Evolutionary conservation across 2,113 vertebrate species (phyloP).

Genomic region (Oncorhynchus gorbuscha): DNA sequence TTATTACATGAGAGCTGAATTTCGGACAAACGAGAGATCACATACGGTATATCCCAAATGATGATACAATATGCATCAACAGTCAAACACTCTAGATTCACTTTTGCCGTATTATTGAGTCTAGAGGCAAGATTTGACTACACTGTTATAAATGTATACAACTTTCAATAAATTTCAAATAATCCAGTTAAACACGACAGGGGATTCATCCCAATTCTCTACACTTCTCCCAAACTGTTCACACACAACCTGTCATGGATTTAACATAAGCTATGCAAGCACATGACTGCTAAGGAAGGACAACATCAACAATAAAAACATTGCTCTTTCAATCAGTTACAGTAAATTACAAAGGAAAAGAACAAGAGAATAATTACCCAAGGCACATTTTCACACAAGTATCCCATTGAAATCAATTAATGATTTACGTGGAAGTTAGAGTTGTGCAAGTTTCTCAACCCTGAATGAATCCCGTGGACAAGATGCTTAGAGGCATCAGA

Average conservation of each 20-base stretch:
- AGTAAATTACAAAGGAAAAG: background rate
- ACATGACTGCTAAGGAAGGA: background rate
- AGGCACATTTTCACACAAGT: background rate
- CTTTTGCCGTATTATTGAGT: constrained; percentile 5
- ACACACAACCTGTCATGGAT: background rate
- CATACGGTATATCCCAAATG: constrained; percentile 48
- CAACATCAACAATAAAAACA: background rate
- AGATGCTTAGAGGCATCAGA: constrained; percentile 45
- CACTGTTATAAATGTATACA: constrained; percentile 36
- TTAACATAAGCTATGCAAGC: background rate
- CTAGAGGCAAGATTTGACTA: constrained; percentile 43
- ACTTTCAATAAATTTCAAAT: constrained; percentile 15
- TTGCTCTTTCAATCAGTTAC: background rate
- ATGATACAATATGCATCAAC: constrained; percentile 99
- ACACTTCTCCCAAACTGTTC: no score
- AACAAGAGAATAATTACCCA: background rate
- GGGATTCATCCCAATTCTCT: no score
- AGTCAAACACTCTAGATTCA: constrained; percentile 60
- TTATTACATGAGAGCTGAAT: constrained; percentile 30
- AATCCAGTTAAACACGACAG: constrained; percentile 11
- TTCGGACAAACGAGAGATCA: background rate
- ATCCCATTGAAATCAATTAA: no score
- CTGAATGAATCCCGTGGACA: no score
- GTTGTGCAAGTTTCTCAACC: background rate
- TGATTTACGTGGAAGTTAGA: background rate